A percentile compares a stretch with the other conserved stretches of the same genome.
phyloP scores from a whole-genome alignment of 2,888 invertebrate genomes.

The Lasioglossum morio region DNA sequence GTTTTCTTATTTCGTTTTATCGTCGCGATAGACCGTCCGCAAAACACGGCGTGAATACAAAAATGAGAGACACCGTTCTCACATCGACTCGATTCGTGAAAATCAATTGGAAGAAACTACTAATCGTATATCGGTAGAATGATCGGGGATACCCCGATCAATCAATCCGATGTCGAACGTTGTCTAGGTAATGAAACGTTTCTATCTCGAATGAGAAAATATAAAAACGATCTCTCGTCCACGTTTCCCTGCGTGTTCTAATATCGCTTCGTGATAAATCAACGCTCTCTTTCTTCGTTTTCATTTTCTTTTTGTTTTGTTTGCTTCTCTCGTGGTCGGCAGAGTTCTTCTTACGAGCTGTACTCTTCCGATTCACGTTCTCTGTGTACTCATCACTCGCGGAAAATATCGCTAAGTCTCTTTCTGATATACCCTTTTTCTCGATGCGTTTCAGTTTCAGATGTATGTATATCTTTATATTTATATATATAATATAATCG shows the following conservation, averaged over 20 bases:
- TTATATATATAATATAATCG: conserved; percentile 6
- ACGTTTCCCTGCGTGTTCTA: conserved; percentile 1
- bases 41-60: conserved; percentile 8
- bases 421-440: conserved; percentile 25
- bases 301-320: conserved; percentile 12
- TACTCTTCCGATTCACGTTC: conserved; percentile 62
- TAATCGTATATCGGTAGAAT: not conserved
- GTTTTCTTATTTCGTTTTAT: conserved; percentile 1
- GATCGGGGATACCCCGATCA: conserved; percentile 27
- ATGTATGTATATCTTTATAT: conserved; percentile 6
- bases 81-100: conserved; percentile 24
- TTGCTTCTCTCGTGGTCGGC: conserved; percentile 35
- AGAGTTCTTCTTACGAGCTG: conserved; percentile 60
- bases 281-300: conserved; percentile 9
- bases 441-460: conserved; percentile 28
- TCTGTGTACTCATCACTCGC: conserved; percentile 53
- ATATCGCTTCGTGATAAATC: not conserved
- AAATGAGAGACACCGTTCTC: conserved; percentile 1
- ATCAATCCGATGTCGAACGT: conserved; percentile 27
- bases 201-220: conserved; percentile 61
- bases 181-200: conserved; percentile 28
- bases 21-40: not conserved
- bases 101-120: conserved; percentile 46
- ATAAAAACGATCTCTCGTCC: conserved; percentile 58
- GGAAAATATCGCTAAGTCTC: conserved; percentile 62